These are phyloP conservation scores for Ancistrus triradiatus DNA, from an alignment of 2,113 vertebrate species.

Conservation along the genomic window DNA sequence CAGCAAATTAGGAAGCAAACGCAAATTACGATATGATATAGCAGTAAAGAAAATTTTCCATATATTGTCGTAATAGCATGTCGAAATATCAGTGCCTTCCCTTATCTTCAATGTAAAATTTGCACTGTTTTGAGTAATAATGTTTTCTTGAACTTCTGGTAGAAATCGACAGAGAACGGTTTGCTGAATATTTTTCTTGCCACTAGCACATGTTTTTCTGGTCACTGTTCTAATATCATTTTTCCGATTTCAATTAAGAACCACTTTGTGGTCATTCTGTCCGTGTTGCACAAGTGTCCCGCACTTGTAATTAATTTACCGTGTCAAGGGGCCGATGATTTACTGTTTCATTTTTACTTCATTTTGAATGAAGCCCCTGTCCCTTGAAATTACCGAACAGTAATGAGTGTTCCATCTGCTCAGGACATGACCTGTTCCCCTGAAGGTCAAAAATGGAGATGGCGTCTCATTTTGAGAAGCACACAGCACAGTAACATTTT, in stretches of 20 bases:
- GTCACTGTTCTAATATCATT: slow-evolving; percentile 29
- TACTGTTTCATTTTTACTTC: slow-evolving; percentile 42
- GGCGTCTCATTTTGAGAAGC: slow-evolving; percentile 12
- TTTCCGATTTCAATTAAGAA: slow-evolving; percentile 26
- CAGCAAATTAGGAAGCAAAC: too few relatives aligned
- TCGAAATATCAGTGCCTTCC: too few relatives aligned
- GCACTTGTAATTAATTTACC: slow-evolving; percentile 34
- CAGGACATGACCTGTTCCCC: slow-evolving; percentile 32
- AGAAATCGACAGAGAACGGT: too few relatives aligned
- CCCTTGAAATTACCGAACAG: slow-evolving; percentile 31
- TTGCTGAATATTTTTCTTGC: too few relatives aligned
- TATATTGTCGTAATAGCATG: too few relatives aligned
- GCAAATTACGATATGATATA: too few relatives aligned
- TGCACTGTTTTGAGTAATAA: too few relatives aligned
- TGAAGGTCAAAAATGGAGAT: slow-evolving; percentile 26
- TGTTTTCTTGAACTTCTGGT: too few relatives aligned
- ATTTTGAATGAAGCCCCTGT: slow-evolving; percentile 36
- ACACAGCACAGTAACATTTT: neutral
- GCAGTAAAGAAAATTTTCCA: too few relatives aligned
- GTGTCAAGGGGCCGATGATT: slow-evolving; percentile 37
- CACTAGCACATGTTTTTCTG: too few relatives aligned
- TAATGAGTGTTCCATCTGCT: slow-evolving; percentile 42
- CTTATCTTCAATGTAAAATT: too few relatives aligned
- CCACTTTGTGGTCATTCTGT: slow-evolving; percentile 37
- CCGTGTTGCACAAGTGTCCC: slow-evolving; percentile 25